A percentile compares a stretch with the other conserved stretches of the same genome.
Conservation (phyloP, 2,113 vertebrate species). For the Corythaeola cristata region DNA sequence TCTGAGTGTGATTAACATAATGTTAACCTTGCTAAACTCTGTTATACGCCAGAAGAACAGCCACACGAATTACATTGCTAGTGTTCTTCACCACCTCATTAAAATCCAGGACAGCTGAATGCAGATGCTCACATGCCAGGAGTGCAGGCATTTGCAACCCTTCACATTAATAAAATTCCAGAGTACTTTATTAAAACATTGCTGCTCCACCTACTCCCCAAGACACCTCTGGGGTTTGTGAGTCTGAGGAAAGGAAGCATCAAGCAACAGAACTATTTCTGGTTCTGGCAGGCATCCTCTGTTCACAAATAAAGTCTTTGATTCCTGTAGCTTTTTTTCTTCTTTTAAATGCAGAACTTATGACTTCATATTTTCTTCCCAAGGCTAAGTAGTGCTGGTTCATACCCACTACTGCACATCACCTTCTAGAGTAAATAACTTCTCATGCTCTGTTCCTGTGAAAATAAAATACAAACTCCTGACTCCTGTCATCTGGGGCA, state of each 20-base stretch:
- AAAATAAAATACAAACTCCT: not conserved
- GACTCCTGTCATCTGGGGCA: not conserved
- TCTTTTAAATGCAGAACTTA: slow-evolving; percentile 12
- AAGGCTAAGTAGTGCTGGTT: not conserved
- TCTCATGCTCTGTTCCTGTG: not conserved
- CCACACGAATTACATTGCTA: not conserved
- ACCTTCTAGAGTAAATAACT: slow-evolving; percentile 1
- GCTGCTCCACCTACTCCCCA: not conserved
- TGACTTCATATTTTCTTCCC: slow-evolving; percentile 26
- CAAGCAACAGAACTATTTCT: slow-evolving; percentile 5
- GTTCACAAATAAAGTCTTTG: slow-evolving; percentile 22
- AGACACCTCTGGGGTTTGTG: not conserved
- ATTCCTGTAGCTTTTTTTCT: not conserved
- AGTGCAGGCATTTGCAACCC: not conserved
- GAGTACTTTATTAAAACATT: slow-evolving; percentile 1
- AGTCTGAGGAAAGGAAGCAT: slow-evolving; percentile 4
- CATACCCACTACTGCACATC: not conserved
- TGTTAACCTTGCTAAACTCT: not conserved
- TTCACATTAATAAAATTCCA: slow-evolving; percentile 28
- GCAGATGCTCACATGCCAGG: not conserved
- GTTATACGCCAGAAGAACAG: not conserved
- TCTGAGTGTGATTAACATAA: not conserved
- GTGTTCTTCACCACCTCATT: not conserved
- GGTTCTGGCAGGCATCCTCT: not conserved
- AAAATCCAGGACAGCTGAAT: slow-evolving; percentile 16